Conservation (phyloP, 2,113 vertebrate genomes). For the Coregonus clupeaformis region DNA sequence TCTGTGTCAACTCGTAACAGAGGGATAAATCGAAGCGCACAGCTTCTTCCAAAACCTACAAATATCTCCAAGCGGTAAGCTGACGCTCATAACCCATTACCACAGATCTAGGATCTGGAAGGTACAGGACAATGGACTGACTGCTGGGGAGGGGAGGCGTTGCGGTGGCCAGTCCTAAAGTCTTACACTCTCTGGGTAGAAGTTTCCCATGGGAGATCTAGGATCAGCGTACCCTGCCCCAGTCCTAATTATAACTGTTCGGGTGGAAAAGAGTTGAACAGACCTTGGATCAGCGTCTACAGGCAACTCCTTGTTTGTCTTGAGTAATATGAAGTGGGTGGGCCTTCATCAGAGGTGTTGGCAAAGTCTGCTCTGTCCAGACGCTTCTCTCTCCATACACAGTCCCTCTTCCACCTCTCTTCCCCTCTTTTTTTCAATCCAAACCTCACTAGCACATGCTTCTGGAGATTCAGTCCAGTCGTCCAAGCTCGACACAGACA, state of each 20-base stretch:
- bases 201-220: background rate
- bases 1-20: no score
- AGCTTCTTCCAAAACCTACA: no score
- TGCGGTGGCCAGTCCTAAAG: background rate
- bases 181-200: background rate
- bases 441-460: slow-evolving; percentile 32
- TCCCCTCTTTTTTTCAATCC: slow-evolving; percentile 29
- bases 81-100: no score
- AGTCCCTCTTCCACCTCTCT: slow-evolving; percentile 51
- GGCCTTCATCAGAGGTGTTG: slow-evolving; percentile 53
- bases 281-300: background rate
- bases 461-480: slow-evolving; percentile 26
- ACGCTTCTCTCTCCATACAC: slow-evolving; percentile 47
- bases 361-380: slow-evolving; percentile 74
- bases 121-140: background rate
- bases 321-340: slow-evolving; percentile 50
- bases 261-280: background rate
- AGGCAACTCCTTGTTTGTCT: background rate
- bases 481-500: slow-evolving; percentile 4
- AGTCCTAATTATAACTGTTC: background rate
- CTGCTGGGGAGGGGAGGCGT: no score
- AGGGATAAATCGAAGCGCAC: no score
- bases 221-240: background rate
- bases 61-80: no score
- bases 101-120: background rate